Percentiles rank a stretch among this genome's conserved stretches.
Conservation (phyloP, 2,888 invertebrate species). For the Thecocarcelia acutangulata region DNA sequence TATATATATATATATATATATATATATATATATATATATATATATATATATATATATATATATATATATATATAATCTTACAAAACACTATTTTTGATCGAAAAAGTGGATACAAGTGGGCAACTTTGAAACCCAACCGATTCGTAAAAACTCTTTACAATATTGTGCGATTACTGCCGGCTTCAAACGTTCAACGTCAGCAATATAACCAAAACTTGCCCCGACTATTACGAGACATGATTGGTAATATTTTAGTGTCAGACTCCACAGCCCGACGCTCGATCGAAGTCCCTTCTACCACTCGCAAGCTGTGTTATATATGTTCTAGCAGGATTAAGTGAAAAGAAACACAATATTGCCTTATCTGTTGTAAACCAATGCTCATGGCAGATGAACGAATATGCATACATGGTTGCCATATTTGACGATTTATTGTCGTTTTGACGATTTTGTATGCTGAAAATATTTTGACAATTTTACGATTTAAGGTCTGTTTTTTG, state of each 20-base stretch:
- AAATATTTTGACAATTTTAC: too few relatives aligned
- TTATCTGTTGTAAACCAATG: slow-evolving; percentile 33
- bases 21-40: too few relatives aligned
- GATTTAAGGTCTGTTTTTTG: too few relatives aligned
- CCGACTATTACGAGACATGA: background rate
- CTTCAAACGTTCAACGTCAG: slow-evolving; percentile 1
- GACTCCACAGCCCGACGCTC: background rate
- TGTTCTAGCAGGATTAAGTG: background rate
- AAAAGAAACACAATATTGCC: slow-evolving; percentile 29
- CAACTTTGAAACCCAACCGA: background rate
- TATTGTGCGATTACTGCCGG: background rate
- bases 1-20: too few relatives aligned
- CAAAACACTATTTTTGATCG: slow-evolving; percentile 25
- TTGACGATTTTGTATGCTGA: too few relatives aligned
- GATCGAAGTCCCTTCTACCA: background rate
- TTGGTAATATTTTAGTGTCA: background rate
- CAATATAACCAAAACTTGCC: too few relatives aligned
- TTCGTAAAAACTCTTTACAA: slow-evolving; percentile 1
- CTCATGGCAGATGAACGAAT: slow-evolving; percentile 4
- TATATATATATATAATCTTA: too few relatives aligned
- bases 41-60: too few relatives aligned
- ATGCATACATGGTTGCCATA: too few relatives aligned
- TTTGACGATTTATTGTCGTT: too few relatives aligned
- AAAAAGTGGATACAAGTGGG: slow-evolving; percentile 26
- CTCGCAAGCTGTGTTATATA: slow-evolving; percentile 10